Evolutionary conservation across 37 sponge, comb jelly and placozoan species (phyloP).

Genomic region (Halichondria panicea): DNA sequence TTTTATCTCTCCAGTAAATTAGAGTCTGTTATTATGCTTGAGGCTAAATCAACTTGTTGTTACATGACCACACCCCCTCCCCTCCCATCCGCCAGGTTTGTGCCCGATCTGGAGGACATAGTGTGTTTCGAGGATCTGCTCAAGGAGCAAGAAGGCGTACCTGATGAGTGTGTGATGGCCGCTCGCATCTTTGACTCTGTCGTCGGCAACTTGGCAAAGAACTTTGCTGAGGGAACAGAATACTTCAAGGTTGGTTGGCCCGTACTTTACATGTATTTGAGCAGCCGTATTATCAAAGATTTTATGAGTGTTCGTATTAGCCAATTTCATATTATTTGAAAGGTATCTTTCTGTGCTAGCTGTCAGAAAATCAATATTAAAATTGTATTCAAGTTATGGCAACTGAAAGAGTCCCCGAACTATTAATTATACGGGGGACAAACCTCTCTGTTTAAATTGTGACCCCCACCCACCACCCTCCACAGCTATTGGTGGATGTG

Average conservation of each 20-base stretch:
- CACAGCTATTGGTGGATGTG: constrained; percentile 92
- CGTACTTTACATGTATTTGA: not conserved
- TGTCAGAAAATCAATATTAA: too few relatives aligned
- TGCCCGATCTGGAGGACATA: constrained; percentile 97
- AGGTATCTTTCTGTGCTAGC: too few relatives aligned
- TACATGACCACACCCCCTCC: not conserved
- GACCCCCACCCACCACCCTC: too few relatives aligned
- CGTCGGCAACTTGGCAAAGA: constrained; percentile 83
- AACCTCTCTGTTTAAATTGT: too few relatives aligned
- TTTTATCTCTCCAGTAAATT: too few relatives aligned
- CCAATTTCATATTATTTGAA: too few relatives aligned
- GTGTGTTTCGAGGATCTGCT: constrained; percentile 83
- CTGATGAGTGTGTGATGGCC: constrained; percentile 59
- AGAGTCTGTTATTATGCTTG: not conserved
- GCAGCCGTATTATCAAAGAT: not conserved
- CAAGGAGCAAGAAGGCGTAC: constrained; percentile 28
- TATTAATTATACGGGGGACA: too few relatives aligned
- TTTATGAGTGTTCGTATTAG: too few relatives aligned
- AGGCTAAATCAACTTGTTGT: not conserved
- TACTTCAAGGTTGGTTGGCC: constrained; percentile 84
- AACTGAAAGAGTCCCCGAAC: too few relatives aligned
- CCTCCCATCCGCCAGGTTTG: constrained; percentile 56
- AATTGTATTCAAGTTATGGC: too few relatives aligned
- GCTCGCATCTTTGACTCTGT: constrained; percentile 84
- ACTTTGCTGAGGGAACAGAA: constrained; percentile 96